Evolutionary conservation across 2,113 vertebrate species (phyloP).

Genomic region (Tachysurus vachellii): DNA sequence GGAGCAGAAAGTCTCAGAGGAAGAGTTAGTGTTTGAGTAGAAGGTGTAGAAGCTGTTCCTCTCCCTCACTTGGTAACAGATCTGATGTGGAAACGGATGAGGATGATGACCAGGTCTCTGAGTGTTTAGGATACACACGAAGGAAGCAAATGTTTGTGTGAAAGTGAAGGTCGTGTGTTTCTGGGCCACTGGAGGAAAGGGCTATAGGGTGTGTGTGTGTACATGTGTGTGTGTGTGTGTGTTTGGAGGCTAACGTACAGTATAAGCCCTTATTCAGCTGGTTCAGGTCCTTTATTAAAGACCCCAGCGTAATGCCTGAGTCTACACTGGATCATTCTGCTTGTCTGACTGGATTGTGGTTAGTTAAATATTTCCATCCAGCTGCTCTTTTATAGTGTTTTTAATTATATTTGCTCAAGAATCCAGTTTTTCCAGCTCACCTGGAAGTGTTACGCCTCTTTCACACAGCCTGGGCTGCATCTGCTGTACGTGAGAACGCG

Average conservation of each 20-base stretch:
- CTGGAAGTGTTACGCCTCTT: slow-evolving; percentile 63
- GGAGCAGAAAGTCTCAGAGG: background rate
- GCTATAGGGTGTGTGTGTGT: too few species aligned
- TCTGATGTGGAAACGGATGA: background rate
- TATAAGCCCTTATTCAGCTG: background rate
- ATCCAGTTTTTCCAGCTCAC: background rate
- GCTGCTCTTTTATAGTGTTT: background rate
- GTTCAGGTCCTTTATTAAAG: background rate
- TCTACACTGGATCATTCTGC: too few species aligned
- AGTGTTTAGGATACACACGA: background rate
- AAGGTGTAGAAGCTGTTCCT: background rate
- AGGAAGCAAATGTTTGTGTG: too few species aligned
- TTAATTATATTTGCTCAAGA: background rate
- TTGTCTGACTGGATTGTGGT: background rate
- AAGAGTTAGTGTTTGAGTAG: background rate
- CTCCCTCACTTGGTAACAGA: background rate
- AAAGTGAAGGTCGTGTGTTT: background rate
- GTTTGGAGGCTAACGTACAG: background rate
- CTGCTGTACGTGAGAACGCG: slow-evolving; percentile 76
- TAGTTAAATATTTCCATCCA: background rate
- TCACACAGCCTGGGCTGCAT: slow-evolving; percentile 76
- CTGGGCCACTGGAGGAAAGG: too few species aligned
- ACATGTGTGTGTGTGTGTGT: background rate
- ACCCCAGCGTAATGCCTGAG: background rate
- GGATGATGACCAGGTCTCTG: background rate